A percentile compares a stretch with the other conserved stretches of the same genome.
phyloP scores from a whole-genome alignment of 1,140 invertebrate genomes.

The Pseudomyrmex pallidus region DNA sequence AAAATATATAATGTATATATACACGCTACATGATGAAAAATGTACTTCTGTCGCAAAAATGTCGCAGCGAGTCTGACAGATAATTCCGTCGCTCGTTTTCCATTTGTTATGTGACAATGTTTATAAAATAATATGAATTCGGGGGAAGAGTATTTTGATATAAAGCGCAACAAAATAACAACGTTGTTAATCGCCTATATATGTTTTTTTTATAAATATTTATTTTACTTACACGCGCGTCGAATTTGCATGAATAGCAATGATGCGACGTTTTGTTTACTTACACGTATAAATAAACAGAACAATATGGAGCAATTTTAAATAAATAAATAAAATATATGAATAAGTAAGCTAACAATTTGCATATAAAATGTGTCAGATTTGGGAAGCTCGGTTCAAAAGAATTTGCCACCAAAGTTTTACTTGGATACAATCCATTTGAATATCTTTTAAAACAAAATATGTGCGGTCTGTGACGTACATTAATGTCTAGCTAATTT shows the following conservation, averaged over 20 bases:
- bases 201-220: slow-evolving; percentile 8
- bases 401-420: not conserved
- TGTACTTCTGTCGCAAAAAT: slow-evolving; percentile 36
- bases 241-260: not conserved
- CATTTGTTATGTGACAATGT: slow-evolving; percentile 53
- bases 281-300: not conserved
- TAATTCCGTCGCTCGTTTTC: slow-evolving; percentile 29
- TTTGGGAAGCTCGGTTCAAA: not conserved
- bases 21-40: slow-evolving; percentile 39
- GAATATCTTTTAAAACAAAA: too few relatives aligned
- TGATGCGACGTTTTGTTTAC: not conserved
- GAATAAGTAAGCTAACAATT: slow-evolving; percentile 31
- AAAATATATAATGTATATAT: slow-evolving; percentile 37
- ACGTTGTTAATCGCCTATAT: slow-evolving; percentile 22
- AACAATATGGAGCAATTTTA: slow-evolving; percentile 21
- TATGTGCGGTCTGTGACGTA: not conserved
- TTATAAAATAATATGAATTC: slow-evolving; percentile 42
- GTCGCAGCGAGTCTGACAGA: slow-evolving; percentile 46
- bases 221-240: not conserved
- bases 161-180: not conserved
- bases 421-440: too few relatives aligned
- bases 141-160: not conserved
- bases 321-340: slow-evolving; percentile 18
- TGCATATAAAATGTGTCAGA: slow-evolving; percentile 4
- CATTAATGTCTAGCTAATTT: not conserved